Evolutionary conservation across 2,797 vertebrate species (phyloP), one percentile per base, ranked within the genome.

Genomic region (Calcarius lapponicus): DNA sequence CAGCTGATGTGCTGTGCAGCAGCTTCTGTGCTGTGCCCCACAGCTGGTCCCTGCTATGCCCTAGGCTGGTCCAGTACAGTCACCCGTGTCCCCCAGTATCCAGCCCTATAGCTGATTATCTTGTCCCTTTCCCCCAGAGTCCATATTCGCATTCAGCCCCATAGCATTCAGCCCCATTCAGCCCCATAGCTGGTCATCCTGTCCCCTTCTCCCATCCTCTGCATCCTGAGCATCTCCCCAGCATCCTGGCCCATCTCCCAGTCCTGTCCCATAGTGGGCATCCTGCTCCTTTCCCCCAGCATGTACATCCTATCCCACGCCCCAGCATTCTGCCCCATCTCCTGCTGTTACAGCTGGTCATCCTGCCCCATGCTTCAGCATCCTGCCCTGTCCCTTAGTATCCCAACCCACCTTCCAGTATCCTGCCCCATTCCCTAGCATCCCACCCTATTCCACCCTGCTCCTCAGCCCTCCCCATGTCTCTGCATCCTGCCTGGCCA

Each of bases 41-140:
- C 54, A 54, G n/a, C 47, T 25, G 22, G 73, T 60, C 38, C 31
- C 38, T 28, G 8, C 71, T 51, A 26, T 74, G 40, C 29, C 26
- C 26, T 20, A 2, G 17, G 26, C 34, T 47, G 29, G 24, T 34
- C 54, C 11, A 5, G 43, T 65, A 47, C 29, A 38, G 60, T n/a
- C 73, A 58, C 12, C 17, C 4, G 26, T 1, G 1, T 36, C 6
- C 21, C 28, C 6, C 7, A 31, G 16, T 9, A 1, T 56, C 19
- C 48, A 42, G 24, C 40, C 17, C 36, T 26, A 4, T 5, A n/a
- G 15, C 43, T 72, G 60, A 13, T 38, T 38, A 13, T 40, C 45
- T 32, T 57, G 50, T 7, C 48, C 17, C 45, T 1, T 1, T 65
- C 20, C 24, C 57, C 25, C 12, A 38, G 32, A 62, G 21, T 64